Conservation (phyloP, 2,888 invertebrate genomes). For the Temnothorax unifasciatus region DNA sequence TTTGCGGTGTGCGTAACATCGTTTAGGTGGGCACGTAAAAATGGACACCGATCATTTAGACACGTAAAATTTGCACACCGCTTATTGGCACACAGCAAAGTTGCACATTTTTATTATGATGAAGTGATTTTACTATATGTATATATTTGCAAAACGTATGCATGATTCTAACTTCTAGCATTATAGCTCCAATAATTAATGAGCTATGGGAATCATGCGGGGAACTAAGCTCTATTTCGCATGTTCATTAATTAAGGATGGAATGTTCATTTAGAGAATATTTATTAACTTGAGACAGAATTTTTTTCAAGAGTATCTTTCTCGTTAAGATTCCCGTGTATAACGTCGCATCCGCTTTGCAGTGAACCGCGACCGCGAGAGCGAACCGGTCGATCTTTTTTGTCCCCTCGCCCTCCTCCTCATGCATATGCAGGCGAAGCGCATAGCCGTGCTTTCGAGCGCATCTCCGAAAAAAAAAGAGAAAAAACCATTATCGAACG, state of each 20-base stretch:
- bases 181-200: neutral
- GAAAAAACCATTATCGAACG: neutral
- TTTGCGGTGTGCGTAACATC: too few relatives aligned
- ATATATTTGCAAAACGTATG: neutral
- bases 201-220: neutral
- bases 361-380: constrained; percentile 28
- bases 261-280: neutral
- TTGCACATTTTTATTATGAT: neutral
- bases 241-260: neutral
- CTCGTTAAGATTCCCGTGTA: neutral
- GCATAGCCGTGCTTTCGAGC: neutral
- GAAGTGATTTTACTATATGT: neutral
- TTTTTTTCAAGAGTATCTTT: neutral
- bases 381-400: constrained; percentile 19
- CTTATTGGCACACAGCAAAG: too few relatives aligned
- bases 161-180: neutral
- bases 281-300: neutral
- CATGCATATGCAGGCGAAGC: constrained; percentile 25
- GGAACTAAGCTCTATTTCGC: neutral
- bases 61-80: too few relatives aligned
- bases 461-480: constrained; percentile 4
- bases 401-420: neutral
- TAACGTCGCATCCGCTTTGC: neutral
- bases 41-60: too few relatives aligned
- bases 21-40: too few relatives aligned